These are phyloP conservation scores for Lasioglossum lativentre DNA, from an alignment of 2,888 invertebrate genomes.

Conservation along the genomic window DNA sequence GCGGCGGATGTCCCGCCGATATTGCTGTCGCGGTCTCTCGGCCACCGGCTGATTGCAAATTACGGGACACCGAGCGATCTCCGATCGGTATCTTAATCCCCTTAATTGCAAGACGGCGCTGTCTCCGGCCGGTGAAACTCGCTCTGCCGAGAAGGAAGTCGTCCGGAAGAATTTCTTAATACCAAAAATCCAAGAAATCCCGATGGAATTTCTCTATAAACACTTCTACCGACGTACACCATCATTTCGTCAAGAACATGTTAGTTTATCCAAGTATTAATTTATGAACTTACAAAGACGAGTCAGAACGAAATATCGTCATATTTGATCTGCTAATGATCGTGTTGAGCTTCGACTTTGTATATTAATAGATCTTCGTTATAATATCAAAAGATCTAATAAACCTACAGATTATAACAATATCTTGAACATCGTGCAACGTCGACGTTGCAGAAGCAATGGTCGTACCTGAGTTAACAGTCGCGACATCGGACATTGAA, in stretches of 20 bases:
- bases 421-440: neutral
- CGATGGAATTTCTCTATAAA: neutral
- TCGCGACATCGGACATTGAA: neutral
- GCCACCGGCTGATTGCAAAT: constrained; percentile 33
- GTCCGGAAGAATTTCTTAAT: constrained; percentile 6
- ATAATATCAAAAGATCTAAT: neutral
- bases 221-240: neutral
- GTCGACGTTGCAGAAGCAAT: no score
- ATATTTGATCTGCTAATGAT: neutral
- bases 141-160: neutral
- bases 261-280: neutral
- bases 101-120: constrained; percentile 29
- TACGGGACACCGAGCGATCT: constrained; percentile 34
- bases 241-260: neutral
- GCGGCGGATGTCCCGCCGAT: constrained; percentile 5
- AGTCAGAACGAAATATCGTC: no score
- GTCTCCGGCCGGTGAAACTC: constrained; percentile 12
- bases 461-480: no score
- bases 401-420: neutral
- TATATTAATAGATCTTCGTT: neutral
- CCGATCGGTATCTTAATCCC: constrained; percentile 38
- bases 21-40: neutral
- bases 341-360: neutral
- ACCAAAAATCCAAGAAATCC: neutral
- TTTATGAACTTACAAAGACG: neutral